phyloP scores from a whole-genome alignment of 2,888 invertebrate species.

The Aspidiotus rigidus region DNA sequence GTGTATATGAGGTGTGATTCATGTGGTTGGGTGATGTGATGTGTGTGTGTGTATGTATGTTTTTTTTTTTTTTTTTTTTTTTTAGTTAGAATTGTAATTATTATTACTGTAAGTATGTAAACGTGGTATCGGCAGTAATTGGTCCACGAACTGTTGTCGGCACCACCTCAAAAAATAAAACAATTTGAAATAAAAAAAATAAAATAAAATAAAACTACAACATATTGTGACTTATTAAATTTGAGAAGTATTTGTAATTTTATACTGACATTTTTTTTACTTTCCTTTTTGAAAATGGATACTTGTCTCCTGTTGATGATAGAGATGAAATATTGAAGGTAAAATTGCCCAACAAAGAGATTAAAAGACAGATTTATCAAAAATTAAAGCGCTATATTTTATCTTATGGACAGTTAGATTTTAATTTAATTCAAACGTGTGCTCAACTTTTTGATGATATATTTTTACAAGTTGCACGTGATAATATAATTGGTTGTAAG shows the following conservation, averaged over 20 bases:
- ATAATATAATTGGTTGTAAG: neutral
- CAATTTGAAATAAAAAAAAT: too few species aligned
- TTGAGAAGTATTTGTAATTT: neutral
- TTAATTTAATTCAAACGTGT: neutral
- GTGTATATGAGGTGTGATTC: too few species aligned
- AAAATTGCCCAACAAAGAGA: neutral
- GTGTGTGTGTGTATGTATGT: too few species aligned
- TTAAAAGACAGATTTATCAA: neutral
- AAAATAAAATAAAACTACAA: too few species aligned
- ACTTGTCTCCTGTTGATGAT: neutral
- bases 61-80: too few species aligned
- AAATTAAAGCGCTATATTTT: neutral
- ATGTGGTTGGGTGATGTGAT: too few species aligned
- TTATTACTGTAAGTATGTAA: too few species aligned
- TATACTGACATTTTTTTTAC: neutral
- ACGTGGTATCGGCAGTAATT: too few species aligned
- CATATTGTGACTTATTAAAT: neutral
- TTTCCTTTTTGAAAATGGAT: neutral
- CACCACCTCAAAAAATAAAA: too few species aligned
- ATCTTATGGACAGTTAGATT: neutral
- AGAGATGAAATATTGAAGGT: neutral
- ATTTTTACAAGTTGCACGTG: neutral
- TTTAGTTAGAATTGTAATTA: too few species aligned
- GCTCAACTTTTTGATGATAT: neutral
- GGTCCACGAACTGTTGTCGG: too few species aligned